Conservation (phyloP, 1,140 invertebrate genomes). For the Listronotus oregonensis region DNA sequence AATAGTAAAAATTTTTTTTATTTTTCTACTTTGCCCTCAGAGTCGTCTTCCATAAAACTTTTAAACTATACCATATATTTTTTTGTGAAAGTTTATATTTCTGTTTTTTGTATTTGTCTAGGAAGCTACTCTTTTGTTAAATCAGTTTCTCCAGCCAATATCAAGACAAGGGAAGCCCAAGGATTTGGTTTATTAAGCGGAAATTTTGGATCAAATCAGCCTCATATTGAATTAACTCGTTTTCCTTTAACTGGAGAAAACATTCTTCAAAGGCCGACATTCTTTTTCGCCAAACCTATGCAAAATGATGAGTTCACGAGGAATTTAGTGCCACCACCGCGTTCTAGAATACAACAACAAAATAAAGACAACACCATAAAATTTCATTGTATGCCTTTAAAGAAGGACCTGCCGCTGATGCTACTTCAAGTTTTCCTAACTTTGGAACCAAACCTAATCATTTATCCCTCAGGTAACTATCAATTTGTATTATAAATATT, state of each 20-base stretch:
- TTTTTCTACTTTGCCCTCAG: too few species aligned
- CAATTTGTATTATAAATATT: too few species aligned
- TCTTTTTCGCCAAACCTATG: slow-evolving; percentile 22
- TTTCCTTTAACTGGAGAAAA: slow-evolving; percentile 36
- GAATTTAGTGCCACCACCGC: slow-evolving; percentile 48
- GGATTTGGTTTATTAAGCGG: slow-evolving; percentile 37
- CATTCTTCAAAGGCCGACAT: slow-evolving; percentile 32
- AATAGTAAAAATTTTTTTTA: too few species aligned
- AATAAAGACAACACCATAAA: slow-evolving; percentile 37
- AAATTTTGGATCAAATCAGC: slow-evolving; percentile 38
- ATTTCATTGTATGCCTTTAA: slow-evolving; percentile 30
- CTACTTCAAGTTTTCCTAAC: slow-evolving; percentile 16
- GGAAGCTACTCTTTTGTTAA: slow-evolving; percentile 34
- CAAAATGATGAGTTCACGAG: slow-evolving; percentile 49
- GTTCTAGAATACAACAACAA: slow-evolving; percentile 26
- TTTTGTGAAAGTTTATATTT: too few species aligned
- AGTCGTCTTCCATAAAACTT: too few species aligned
- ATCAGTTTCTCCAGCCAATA: slow-evolving; percentile 19
- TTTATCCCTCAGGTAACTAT: slow-evolving; percentile 21
- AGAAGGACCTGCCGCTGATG: slow-evolving; percentile 25
- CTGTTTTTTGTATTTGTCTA: too few species aligned
- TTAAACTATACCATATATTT: too few species aligned
- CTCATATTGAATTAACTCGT: slow-evolving; percentile 43
- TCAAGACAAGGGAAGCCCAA: slow-evolving; percentile 40
- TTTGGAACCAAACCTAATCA: slow-evolving; percentile 28